phyloP scores from a whole-genome alignment of 1,140 invertebrate genomes.

The Babylonia areolata region DNA sequence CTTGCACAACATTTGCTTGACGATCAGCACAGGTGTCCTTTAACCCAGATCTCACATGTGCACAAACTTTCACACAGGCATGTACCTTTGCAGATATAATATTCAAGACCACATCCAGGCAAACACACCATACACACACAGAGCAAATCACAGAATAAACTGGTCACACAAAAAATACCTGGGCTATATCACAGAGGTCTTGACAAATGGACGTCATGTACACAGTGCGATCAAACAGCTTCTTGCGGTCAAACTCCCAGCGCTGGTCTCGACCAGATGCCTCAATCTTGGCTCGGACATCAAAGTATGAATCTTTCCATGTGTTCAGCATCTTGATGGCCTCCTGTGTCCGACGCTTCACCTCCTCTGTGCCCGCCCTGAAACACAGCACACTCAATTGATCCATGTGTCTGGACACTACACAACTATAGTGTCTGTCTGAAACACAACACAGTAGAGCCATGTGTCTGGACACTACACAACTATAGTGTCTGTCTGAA shows the following conservation, averaged over 20 bases:
- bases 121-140: background rate
- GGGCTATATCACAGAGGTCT: constrained; percentile 85
- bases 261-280: constrained; percentile 86
- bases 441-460: too few species aligned
- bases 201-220: constrained; percentile 87
- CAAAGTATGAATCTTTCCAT: constrained; percentile 83
- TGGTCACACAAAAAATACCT: constrained; percentile 75
- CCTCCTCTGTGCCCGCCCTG: constrained; percentile 76
- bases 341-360: constrained; percentile 72
- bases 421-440: too few species aligned
- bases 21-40: too few species aligned
- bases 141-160: background rate
- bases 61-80: too few species aligned
- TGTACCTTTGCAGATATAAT: too few species aligned
- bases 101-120: background rate
- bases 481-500: too few species aligned
- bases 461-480: too few species aligned
- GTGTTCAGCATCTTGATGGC: constrained; percentile 81
- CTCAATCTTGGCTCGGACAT: constrained; percentile 88
- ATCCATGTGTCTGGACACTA: too few species aligned
- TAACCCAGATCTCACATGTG: too few species aligned
- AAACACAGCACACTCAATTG: constrained; percentile 41
- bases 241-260: constrained; percentile 92
- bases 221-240: constrained; percentile 88
- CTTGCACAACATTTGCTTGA: too few species aligned